phyloP scores from a whole-genome alignment of 2,113 vertebrate genomes.

The Pelmatolapia mariae region DNA sequence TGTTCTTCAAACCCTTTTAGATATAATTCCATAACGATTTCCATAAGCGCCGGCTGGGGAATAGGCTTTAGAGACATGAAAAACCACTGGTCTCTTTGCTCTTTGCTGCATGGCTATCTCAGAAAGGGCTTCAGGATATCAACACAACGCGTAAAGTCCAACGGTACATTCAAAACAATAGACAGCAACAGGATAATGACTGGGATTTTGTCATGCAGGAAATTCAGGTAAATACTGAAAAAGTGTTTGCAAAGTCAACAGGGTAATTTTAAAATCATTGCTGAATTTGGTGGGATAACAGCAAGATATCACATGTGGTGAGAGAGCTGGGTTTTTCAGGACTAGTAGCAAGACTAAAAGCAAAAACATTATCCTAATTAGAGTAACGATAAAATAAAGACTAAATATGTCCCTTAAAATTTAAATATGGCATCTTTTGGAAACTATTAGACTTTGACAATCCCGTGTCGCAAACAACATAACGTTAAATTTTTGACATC shows the following conservation, averaged over 20 bases:
- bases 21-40: constrained; percentile 68
- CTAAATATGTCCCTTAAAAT: not conserved
- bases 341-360: not conserved
- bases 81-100: constrained; percentile 48
- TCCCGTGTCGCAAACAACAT: not conserved
- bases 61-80: constrained; percentile 48
- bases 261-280: not conserved
- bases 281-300: not conserved
- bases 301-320: not conserved
- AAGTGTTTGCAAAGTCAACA: not conserved
- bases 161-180: not conserved
- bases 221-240: not conserved
- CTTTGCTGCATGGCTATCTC: constrained; percentile 57
- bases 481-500: not conserved
- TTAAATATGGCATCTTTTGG: not conserved
- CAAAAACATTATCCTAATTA: not conserved
- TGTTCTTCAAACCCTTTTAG: constrained; percentile 47
- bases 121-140: constrained; percentile 8
- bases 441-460: not conserved
- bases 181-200: not conserved
- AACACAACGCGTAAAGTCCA: not conserved
- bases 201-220: not conserved
- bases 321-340: not conserved
- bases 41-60: constrained; percentile 57
- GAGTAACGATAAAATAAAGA: not conserved